Base-by-base conservation (phyloP, 2,888 invertebrate species). In the Lagria hirta region DNA sequence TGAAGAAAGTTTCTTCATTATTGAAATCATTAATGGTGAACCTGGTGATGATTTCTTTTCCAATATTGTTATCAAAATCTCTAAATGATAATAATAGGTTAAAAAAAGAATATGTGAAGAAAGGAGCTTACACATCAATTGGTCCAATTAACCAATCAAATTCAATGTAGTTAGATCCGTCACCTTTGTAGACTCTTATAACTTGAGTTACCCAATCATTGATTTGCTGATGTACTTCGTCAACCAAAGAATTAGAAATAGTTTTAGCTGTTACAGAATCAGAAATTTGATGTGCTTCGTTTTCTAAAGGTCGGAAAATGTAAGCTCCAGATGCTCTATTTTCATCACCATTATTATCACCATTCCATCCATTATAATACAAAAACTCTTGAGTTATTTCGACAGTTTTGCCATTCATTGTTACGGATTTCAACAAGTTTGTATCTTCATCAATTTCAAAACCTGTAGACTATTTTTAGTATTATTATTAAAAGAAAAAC, bases 291-390 rank as follows among this genome's bases (percentile, higher is more conserved):
- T 18, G 30, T 2, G 44, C 37, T 13, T 16, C 29, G 5, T 44
- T 37, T 11, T 21, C 14, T 11, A 42, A 5, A 0, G 90, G 89
- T 28, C 90, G 74, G 68, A 92, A 89, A 21, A 95, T 86, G 60
- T 98, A 98, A 0, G 97, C 97, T 0, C 97, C 97, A 0, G 95
- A 95, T 0, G 91, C 82, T 42, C 89, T 74, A 51, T 79, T 77
- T 0, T 69, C 61, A 1, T 75, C 76, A 2, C 73, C 71, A 0
- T 65, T 65, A 58, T 88, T 88, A 57, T 86, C 75, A 0, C 89
- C 90, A 3, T 66, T 66, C 20, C 77, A 78, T 0, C 81, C 86
- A 7, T 77, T 71, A 60, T 93, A 94, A 61, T 82, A 92, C 21
- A 79, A 73, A 60, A 88, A 85, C 5, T 82, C 75, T 62, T 88